Evolutionary conservation across 2,113 vertebrate species (phyloP), one percentile per base, ranked within the genome.

Genomic region (Acrocephalus arundinaceus): DNA sequence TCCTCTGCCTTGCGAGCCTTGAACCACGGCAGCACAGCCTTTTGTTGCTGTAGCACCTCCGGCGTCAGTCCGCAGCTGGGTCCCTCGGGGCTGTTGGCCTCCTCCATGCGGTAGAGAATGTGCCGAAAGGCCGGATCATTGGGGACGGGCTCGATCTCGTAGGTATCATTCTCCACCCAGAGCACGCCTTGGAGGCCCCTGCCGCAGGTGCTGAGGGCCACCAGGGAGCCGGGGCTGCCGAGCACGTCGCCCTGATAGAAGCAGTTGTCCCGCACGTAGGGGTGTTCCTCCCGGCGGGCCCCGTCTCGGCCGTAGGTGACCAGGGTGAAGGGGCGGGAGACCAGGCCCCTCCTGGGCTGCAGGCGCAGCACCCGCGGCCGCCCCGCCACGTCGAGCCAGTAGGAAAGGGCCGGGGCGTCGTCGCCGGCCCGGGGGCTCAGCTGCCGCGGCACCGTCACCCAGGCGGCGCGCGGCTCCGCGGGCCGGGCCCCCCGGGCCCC

Each of bases 161-260:
- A 98, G 46, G 72, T 81, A 19, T 45, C 21, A 1, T 52, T 31
- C 20, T 94, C 93, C 52, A 91, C 45, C 87, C 87, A 91, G 21
- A 97, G 22, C 23, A 95, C 6, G 10, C 96, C 97, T 0, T 21
- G 78, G 10, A 97, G 96, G 11, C 91, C 95, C 10, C 85, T 68
- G 28, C 82, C 73, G 8, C 95, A 97, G 33, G 75, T 92, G 61
- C 62, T 73, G 24, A 98, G 78, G 13, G 93, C 78, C 58, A 95
- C 95, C 37, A 95, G 21, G 13, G 95, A 97, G 41, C 80, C 72
- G 0, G 91, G 83, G 70, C 94, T 91, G 2, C 93, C 95, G 55
- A 95, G 79, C 74, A 98, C 93, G 22, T 92, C 80, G 0, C 97
- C 97, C 31, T 95, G 94, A 33, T 95, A 96, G 59, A 96, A 96